Percentiles rank a stretch among this genome's conserved stretches.
Conservation (phyloP, 1,140 invertebrate genomes). For the Ridgeia piscesae region DNA sequence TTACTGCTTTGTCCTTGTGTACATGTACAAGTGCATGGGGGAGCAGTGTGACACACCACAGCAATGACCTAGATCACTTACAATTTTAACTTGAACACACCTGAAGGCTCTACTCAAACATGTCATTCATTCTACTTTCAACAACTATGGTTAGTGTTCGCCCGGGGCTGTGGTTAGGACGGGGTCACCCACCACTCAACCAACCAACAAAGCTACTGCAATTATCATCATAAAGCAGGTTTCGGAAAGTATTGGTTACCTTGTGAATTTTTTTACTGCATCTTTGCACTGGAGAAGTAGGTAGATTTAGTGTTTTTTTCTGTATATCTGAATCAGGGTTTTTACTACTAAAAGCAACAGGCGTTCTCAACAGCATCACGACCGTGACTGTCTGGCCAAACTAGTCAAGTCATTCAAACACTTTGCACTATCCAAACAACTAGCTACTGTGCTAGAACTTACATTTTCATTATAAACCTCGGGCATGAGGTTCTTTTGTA, state of each 20-base stretch:
- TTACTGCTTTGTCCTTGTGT: not conserved
- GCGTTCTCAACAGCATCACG: not conserved
- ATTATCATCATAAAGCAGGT: not conserved
- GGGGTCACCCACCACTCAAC: not conserved
- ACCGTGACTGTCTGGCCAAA: not conserved
- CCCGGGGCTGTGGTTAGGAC: not conserved
- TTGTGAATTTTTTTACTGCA: not conserved
- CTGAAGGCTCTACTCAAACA: too few species aligned
- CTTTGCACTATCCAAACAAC: too few species aligned
- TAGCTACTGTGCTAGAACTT: too few species aligned
- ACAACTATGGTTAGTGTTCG: too few species aligned
- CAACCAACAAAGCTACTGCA: not conserved
- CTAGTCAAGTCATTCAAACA: too few species aligned
- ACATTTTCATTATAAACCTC: not conserved
- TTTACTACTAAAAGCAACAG: not conserved
- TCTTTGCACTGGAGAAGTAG: not conserved
- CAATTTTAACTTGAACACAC: not conserved
- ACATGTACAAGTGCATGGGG: too few species aligned
- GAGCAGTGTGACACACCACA: not conserved
- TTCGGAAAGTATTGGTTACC: not conserved
- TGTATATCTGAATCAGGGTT: not conserved
- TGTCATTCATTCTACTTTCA: too few species aligned
- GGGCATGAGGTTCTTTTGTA: not conserved
- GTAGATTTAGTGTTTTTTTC: not conserved
- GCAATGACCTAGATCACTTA: not conserved